These are phyloP conservation scores for Plotosus lineatus DNA, from an alignment of 2,113 vertebrate genomes.

Conservation along the genomic window DNA sequence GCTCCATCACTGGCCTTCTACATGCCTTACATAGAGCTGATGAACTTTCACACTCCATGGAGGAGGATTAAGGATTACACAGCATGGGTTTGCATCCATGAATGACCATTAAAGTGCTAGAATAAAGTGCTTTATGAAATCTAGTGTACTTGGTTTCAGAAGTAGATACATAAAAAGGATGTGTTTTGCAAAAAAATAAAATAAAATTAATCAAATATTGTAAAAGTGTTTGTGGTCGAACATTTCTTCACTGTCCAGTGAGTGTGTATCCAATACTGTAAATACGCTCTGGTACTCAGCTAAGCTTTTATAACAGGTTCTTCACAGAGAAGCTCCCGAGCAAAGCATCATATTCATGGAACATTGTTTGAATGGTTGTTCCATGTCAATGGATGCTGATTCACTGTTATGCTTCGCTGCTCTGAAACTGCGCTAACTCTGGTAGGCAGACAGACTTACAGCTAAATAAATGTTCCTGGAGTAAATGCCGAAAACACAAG, in stretches of 20 bases:
- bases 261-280: neutral
- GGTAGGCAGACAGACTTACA: too few relatives aligned
- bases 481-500: too few relatives aligned
- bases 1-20: conserved; percentile 33
- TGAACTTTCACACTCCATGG: neutral
- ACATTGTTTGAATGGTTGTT: too few relatives aligned
- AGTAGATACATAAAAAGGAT: neutral
- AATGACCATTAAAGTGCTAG: neutral
- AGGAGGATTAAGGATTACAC: neutral
- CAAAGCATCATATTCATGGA: too few relatives aligned
- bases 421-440: too few relatives aligned
- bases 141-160: neutral
- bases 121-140: neutral
- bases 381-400: too few relatives aligned
- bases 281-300: neutral
- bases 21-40: neutral
- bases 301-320: too few relatives aligned
- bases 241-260: neutral
- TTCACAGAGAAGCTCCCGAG: too few relatives aligned
- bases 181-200: neutral
- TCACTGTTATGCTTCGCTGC: too few relatives aligned
- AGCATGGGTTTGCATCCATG: neutral
- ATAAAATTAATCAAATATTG: neutral
- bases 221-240: neutral
- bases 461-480: too few relatives aligned